Conservation (phyloP, 1,140 invertebrate species). For the Temnothorax longispinosus region DNA sequence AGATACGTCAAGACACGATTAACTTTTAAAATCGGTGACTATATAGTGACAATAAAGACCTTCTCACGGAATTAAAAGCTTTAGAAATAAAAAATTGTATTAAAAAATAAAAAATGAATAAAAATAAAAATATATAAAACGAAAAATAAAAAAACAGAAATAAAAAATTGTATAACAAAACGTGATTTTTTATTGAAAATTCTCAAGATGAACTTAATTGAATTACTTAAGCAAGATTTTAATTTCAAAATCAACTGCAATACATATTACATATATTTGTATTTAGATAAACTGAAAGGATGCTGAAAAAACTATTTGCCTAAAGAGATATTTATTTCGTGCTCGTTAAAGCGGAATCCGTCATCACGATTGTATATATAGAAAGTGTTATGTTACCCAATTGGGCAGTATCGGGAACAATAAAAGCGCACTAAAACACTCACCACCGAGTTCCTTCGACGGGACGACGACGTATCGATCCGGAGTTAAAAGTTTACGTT, state of each 20-base stretch:
- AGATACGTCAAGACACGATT: neutral
- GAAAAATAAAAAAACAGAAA: no score
- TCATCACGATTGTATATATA: neutral
- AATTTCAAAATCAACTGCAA: neutral
- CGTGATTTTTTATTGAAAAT: neutral
- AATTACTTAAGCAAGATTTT: neutral
- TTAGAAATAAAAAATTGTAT: neutral
- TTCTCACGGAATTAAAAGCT: neutral
- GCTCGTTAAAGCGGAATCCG: neutral
- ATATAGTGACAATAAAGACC: neutral
- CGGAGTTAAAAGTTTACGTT: slow-evolving; percentile 91
- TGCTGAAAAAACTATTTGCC: neutral
- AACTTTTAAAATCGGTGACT: neutral
- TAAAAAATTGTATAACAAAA: neutral
- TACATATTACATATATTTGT: neutral
- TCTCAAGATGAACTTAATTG: neutral
- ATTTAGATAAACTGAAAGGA: neutral
- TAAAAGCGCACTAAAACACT: neutral
- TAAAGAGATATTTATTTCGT: neutral
- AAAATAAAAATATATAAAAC: no score
- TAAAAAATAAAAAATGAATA: neutral
- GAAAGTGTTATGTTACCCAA: neutral
- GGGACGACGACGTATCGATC: neutral
- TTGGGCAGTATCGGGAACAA: neutral
- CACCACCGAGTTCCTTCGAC: neutral